Conservation (phyloP, 1,140 invertebrate species). For the Microvelia longipes region DNA sequence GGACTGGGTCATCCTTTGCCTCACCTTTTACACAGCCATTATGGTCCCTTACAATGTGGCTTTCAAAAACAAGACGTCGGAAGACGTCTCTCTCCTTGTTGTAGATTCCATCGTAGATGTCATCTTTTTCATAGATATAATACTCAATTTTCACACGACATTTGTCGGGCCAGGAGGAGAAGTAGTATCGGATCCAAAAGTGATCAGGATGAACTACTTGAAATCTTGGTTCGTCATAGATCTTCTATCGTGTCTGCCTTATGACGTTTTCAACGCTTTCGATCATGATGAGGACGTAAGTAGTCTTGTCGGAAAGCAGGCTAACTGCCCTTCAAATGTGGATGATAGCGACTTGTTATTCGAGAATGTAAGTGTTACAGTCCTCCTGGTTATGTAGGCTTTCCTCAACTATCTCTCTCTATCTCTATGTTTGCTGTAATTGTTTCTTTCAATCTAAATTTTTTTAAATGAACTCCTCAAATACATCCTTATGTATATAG, state of each 20-base stretch:
- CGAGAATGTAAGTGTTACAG: conserved; percentile 14
- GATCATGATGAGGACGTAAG: conserved; percentile 96
- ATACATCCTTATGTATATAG: too few species aligned
- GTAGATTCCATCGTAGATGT: conserved; percentile 99
- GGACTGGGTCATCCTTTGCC: conserved; percentile 99
- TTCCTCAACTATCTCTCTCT: background rate
- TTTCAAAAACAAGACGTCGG: conserved; percentile 98
- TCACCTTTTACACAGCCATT: conserved; percentile 99
- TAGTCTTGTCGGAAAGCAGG: conserved; percentile 22
- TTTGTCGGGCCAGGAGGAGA: conserved; percentile 97
- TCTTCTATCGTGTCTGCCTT: conserved; percentile 94
- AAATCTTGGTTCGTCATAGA: conserved; percentile 99
- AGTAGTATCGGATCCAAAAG: conserved; percentile 94
- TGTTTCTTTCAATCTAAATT: too few species aligned
- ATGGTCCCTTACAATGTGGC: conserved; percentile 99
- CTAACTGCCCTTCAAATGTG: conserved; percentile 12
- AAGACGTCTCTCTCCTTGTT: conserved; percentile 90
- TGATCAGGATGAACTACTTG: conserved; percentile 95
- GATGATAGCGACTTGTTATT: conserved; percentile 11
- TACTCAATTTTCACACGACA: conserved; percentile 99
- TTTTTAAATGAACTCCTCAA: too few species aligned
- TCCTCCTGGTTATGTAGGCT: background rate
- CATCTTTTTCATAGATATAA: conserved; percentile 99
- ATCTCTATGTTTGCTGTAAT: background rate
- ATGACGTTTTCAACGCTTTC: conserved; percentile 99